These are phyloP conservation scores for Semnornis frantzii DNA, from an alignment of 2,113 vertebrate genomes.

Conservation along the genomic window DNA sequence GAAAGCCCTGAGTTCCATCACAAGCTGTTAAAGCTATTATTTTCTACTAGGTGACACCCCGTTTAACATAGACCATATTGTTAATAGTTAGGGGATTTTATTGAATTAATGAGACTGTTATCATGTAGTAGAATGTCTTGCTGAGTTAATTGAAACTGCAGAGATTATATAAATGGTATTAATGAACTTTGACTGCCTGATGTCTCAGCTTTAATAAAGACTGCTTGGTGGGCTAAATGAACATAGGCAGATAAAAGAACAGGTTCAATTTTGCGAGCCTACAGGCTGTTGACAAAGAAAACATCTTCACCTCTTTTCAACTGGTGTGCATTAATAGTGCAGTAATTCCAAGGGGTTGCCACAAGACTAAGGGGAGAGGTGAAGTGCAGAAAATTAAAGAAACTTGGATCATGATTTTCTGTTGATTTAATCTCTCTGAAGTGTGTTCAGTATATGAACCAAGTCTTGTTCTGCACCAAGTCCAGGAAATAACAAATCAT, in stretches of 20 bases:
- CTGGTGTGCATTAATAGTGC: slow-evolving; percentile 22
- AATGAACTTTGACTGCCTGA: slow-evolving; percentile 89
- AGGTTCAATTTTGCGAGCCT: slow-evolving; percentile 86
- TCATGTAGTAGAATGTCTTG: slow-evolving; percentile 87
- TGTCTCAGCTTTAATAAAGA: slow-evolving; percentile 86
- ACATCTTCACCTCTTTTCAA: slow-evolving; percentile 78
- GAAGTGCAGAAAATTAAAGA: neutral
- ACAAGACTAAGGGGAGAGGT: neutral
- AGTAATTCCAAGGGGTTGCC: slow-evolving; percentile 9
- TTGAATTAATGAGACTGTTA: slow-evolving; percentile 90
- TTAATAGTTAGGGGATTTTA: slow-evolving; percentile 90
- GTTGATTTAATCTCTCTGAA: neutral
- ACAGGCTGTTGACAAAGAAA: slow-evolving; percentile 82
- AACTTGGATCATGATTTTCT: neutral
- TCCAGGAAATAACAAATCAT: neutral
- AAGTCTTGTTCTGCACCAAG: neutral
- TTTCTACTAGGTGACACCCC: slow-evolving; percentile 87
- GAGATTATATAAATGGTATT: slow-evolving; percentile 90
- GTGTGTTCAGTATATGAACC: neutral
- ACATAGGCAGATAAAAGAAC: slow-evolving; percentile 86
- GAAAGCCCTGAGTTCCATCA: slow-evolving; percentile 75
- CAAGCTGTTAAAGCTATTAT: slow-evolving; percentile 89
- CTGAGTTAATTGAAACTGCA: slow-evolving; percentile 88
- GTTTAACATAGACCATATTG: slow-evolving; percentile 89
- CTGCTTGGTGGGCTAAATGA: slow-evolving; percentile 89